A percentile compares a stretch with the other conserved stretches of the same genome.
These are phyloP conservation scores for Gavia stellata DNA, from an alignment of 2,113 vertebrate species.

Conservation along the genomic window DNA sequence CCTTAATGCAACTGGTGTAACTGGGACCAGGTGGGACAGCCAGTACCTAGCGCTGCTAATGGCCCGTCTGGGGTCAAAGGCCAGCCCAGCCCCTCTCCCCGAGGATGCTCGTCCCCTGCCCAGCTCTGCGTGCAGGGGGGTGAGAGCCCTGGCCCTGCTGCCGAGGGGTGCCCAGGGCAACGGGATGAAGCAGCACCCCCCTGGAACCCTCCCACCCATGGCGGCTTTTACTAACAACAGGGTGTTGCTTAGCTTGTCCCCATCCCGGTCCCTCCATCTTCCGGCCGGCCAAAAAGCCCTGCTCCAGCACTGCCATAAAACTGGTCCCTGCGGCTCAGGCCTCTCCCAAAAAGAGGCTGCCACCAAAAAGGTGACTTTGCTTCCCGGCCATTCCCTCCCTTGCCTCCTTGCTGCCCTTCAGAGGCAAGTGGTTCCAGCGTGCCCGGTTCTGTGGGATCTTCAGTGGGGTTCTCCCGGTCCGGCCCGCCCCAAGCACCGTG, in stretches of 20 bases:
- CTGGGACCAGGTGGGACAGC: background rate
- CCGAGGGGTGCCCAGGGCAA: background rate
- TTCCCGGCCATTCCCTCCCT: background rate
- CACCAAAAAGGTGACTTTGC: background rate
- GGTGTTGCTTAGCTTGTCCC: background rate
- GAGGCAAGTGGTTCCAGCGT: accelerated
- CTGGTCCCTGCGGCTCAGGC: background rate
- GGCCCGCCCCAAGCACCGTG: accelerated
- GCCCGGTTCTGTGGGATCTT: background rate
- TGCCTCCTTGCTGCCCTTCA: background rate
- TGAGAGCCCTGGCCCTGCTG: background rate
- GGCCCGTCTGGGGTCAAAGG: background rate
- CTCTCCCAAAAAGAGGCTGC: background rate
- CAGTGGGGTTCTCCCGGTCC: accelerated
- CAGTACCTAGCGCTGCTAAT: background rate
- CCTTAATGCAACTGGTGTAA: background rate
- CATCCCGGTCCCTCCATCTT: background rate
- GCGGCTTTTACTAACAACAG: background rate
- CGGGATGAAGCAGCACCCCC: background rate
- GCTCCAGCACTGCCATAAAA: background rate
- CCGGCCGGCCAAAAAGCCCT: background rate
- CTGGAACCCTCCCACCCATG: background rate
- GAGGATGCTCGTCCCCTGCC: background rate
- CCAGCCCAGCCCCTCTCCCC: background rate
- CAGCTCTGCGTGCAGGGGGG: background rate